These are phyloP conservation scores for Rhagophthalmus giganteus DNA, from an alignment of 2,888 invertebrate species.

Conservation along the genomic window DNA sequence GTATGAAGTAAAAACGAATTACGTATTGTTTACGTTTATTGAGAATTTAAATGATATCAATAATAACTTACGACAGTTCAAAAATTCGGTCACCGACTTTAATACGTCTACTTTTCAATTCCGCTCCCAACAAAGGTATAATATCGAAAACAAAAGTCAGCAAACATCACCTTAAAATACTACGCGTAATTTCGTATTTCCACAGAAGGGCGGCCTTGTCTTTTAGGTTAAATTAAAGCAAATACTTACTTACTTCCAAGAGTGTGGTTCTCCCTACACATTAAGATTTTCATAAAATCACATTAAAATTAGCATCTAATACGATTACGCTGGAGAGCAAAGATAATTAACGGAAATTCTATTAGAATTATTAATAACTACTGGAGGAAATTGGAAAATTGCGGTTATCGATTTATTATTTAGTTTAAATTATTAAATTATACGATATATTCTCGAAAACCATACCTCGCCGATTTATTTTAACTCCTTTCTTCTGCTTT, in stretches of 20 bases:
- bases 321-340: constrained; percentile 48
- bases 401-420: constrained; percentile 30
- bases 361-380: constrained; percentile 41
- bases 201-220: constrained; percentile 14
- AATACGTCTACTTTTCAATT: too few relatives aligned
- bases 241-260: constrained; percentile 22
- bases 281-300: constrained; percentile 45
- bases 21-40: too few relatives aligned
- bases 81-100: too few relatives aligned
- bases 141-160: too few relatives aligned
- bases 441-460: too few relatives aligned
- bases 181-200: neutral
- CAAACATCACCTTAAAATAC: too few relatives aligned
- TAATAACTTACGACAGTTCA: neutral
- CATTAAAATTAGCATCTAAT: constrained; percentile 53
- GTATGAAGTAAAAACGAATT: too few relatives aligned
- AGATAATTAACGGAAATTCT: constrained; percentile 52
- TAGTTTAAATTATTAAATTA: constrained; percentile 19
- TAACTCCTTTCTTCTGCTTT: too few relatives aligned
- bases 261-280: constrained; percentile 32
- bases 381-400: constrained; percentile 27
- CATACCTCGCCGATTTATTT: constrained; percentile 6
- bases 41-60: too few relatives aligned
- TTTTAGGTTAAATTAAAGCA: constrained; percentile 22
- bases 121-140: too few relatives aligned